These are phyloP conservation scores for Protosalanx chinensis DNA, from an alignment of 2,797 vertebrate species.

Conservation along the genomic window DNA sequence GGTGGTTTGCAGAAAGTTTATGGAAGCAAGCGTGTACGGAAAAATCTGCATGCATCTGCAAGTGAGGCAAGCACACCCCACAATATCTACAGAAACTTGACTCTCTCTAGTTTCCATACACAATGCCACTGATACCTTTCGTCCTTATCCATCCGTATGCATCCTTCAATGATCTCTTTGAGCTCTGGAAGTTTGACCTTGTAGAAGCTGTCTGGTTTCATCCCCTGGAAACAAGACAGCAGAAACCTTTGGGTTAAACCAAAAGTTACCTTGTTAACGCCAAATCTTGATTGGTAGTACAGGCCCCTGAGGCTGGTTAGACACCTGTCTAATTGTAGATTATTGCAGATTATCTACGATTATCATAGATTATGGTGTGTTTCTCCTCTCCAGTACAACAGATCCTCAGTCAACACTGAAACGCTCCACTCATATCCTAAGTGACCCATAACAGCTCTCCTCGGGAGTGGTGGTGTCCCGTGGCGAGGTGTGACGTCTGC, in stretches of 20 bases:
- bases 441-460: slow-evolving; percentile 1
- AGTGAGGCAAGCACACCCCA: no score
- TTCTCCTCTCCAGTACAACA: background rate
- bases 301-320: no score
- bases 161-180: slow-evolving; percentile 91
- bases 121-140: slow-evolving; percentile 73
- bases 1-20: no score
- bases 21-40: no score
- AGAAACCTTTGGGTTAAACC: background rate
- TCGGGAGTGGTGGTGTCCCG: slow-evolving; percentile 5
- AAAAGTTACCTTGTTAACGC: no score
- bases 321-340: no score
- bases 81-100: no score
- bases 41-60: no score
- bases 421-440: slow-evolving; percentile 3
- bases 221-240: slow-evolving; percentile 70
- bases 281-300: no score
- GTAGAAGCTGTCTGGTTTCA: slow-evolving; percentile 89
- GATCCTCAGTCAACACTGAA: background rate
- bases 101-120: no score
- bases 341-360: background rate
- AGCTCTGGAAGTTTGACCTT: slow-evolving; percentile 88
- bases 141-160: slow-evolving; percentile 86
- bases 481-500: slow-evolving; percentile 27
- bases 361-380: background rate